Evolutionary conservation across 1,140 invertebrate genomes (phyloP), one percentile per base, ranked within the genome.

Genomic region (Trichogramma pretiosum): DNA sequence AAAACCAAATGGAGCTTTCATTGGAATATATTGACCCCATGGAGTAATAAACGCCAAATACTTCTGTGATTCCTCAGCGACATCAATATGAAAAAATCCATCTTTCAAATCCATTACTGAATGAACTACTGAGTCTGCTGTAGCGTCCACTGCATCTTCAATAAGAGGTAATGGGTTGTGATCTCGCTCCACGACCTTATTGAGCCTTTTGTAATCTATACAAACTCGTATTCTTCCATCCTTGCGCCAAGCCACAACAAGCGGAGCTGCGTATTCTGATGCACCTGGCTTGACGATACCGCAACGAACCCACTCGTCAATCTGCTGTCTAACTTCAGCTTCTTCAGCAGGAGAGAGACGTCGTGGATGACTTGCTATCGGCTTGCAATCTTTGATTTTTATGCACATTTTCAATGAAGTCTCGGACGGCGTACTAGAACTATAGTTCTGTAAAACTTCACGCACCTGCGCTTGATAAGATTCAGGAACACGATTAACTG

Each of bases 1-100:
- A 19, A 47, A 28, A 13, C 45, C 45, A 37, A 38, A 47, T 13
- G 38, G 45, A 14, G 48, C 24, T 32, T 34, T 14, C 1, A 16
- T 2, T 21, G 43, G 47, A 11, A 42, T 39, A 23, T 37, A 52
- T 3, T 52, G 44, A 2, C 50, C 44, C 9, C 16, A 24, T 23
- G 48, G 42, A 1, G 59, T 56, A 10, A 62, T 53, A 41, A 68
- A 63, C 28, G 65, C 53, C 5, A 52, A 59, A 39, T 61, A 65
- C 11, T 60, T 52, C 34, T 39, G 50, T 47, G 52, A 51, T 28
- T 52, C 21, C 28, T 60, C 52, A 18, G 55, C 38, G 0, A 70
- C 47, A 7, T 41, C 24, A 3, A 70, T 53, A 35, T 72, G 64
- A 43, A 60, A 62, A 52, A 62, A 73, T 7, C 61, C 68, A 36